Base-by-base conservation (phyloP, 1,140 invertebrate genomes). In the Polypedilum pembai region DNA sequence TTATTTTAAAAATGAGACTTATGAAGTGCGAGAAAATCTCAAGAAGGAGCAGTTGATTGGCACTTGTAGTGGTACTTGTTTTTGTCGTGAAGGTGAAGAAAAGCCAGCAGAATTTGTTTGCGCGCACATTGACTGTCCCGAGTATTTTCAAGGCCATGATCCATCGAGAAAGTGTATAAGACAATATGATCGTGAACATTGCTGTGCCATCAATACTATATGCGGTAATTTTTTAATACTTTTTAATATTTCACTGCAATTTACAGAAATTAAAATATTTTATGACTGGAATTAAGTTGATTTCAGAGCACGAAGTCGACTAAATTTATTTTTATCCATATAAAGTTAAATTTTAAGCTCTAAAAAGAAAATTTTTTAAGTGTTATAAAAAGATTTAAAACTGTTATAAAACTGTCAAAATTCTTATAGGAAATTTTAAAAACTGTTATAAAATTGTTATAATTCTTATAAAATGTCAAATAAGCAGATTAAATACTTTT, bases 121-220 rank as follows among this genome's bases (percentile, higher is more conserved):
- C 76, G 83, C 82, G 0, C 80, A 80, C 1, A 81, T 85, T 0
- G 83, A 85, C 77, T 85, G 83, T 73, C 81, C 83, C n/a, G 83
- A 84, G 74, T 76, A 74, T 10, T 83, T 83, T 77, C 79, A 66
- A n/a, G 73, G 81, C 33, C 75, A 76, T 7, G 80, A 82, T 65
- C 75, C 77, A 18, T 76, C 80, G 65, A 75, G 79, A 74, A 77
- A 81, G 74, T 85, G 84, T 74, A 78, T 83, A 15, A 78, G 75
- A 20, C 83, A 82, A 7, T 83, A 79, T 41, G 79, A 80, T n/a
- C 73, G 81, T 33, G 81, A 82, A 63, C 78, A 81, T 5, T 85
- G 84, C 74, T 85, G 84, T 75, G 80, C 79, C 40, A 81, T 79
- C 10, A 80, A 78, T 10, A 80, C 76, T 21, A 80, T 83, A 75